A percentile compares a stretch with the other conserved stretches of the same genome.
Conservation (phyloP, 2,888 invertebrate genomes). For the Lamellibrachia satsuma region DNA sequence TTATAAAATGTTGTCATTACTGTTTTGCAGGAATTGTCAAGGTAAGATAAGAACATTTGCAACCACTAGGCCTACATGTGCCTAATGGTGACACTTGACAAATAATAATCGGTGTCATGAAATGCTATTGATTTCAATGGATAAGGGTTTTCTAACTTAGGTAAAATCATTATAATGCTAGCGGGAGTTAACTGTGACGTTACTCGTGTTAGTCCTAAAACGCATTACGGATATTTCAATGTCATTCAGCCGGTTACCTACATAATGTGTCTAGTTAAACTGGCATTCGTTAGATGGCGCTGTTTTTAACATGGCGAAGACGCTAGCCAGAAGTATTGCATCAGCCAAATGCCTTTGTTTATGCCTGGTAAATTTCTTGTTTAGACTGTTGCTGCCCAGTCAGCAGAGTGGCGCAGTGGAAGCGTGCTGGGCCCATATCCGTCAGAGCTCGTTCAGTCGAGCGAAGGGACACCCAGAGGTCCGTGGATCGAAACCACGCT, state of each 20-base stretch:
- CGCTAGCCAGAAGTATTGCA: neutral
- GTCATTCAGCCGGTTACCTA: neutral
- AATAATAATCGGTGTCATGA: no score
- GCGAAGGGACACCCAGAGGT: conserved; percentile 22
- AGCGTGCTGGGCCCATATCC: conserved; percentile 28
- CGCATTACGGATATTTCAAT: no score
- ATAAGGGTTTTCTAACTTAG: no score
- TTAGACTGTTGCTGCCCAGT: neutral
- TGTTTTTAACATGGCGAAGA: neutral
- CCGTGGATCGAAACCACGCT: conserved; percentile 28
- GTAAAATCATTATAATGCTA: no score
- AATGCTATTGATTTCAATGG: no score
- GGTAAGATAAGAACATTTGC: neutral
- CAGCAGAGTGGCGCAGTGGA: conserved; percentile 26
- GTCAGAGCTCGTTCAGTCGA: neutral
- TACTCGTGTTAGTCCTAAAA: no score
- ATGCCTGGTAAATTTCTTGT: neutral
- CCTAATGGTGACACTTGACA: no score
- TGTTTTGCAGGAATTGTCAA: neutral
- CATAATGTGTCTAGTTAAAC: neutral
- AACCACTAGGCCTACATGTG: neutral
- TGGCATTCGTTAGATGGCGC: neutral
- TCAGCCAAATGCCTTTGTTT: neutral
- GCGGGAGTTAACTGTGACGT: no score
- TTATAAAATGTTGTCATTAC: no score